phyloP scores from a whole-genome alignment of 92 coral and sea anemone genomes.

The Siderastrea siderea region DNA sequence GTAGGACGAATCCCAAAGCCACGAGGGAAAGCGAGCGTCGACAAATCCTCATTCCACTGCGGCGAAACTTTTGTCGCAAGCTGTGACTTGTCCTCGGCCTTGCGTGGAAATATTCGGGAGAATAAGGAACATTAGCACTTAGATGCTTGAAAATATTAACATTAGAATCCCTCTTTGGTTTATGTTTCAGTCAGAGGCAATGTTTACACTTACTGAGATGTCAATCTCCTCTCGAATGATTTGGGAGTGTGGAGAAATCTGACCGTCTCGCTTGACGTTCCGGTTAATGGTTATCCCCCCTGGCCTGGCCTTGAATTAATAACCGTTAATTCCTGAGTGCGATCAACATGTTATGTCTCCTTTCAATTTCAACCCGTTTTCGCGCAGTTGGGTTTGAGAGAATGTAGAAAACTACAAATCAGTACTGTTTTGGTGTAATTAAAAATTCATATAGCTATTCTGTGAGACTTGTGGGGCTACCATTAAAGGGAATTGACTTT shows the following conservation, averaged over 20 bases:
- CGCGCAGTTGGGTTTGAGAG: background rate
- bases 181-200: constrained; percentile 35
- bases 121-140: background rate
- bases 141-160: constrained; percentile 20
- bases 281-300: constrained; percentile 14
- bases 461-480: background rate
- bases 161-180: constrained; percentile 37
- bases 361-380: background rate
- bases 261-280: background rate
- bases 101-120: constrained; percentile 8
- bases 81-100: constrained; percentile 2
- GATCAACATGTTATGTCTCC: background rate
- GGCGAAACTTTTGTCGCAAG: constrained; percentile 7
- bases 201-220: constrained; percentile 55
- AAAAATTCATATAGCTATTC: background rate
- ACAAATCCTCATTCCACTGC: constrained; percentile 29
- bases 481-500: background rate
- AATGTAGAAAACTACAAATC: background rate
- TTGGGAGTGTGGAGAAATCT: background rate
- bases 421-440: background rate
- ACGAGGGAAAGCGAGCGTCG: constrained; percentile 15
- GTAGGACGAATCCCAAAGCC: constrained; percentile 5
- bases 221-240: constrained; percentile 37
- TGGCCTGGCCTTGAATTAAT: background rate
- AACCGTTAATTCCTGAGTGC: constrained; percentile 8